Evolutionary conservation across 2,797 vertebrate genomes (phyloP), one percentile per base, ranked within the genome.

Genomic region (Ictinia mississippiensis): DNA sequence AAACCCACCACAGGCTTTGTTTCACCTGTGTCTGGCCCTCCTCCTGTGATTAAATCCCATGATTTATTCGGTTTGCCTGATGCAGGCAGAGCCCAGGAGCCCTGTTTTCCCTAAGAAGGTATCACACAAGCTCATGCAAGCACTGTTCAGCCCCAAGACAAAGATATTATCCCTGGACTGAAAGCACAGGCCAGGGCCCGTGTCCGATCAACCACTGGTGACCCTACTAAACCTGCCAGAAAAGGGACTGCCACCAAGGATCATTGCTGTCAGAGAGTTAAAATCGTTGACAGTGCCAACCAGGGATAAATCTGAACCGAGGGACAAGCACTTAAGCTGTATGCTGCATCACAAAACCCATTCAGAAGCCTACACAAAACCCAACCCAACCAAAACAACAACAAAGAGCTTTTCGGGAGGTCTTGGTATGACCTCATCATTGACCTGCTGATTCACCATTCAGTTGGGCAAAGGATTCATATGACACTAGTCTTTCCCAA

Each of bases 401-500:
- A 87, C n/a, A 77, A 94, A 87, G 70, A 87, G 49, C 56, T 91
- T 92, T 90, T 93, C 0, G 0, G 66, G 73, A 88, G 85, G 58
- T 84, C 73, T 87, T 92, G 68, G 21, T 89, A 87, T 91, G 89
- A 95, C 89, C 85, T 93, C 94, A 91, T 87, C 56, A 65, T 18
- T 91, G 90, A 91, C 87, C 87, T 88, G 63, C 93, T 89, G 94
- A 93, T 93, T 95, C 84, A 94, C 66, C 77, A 56, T 70, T 88
- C 91, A 91, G 89, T 21, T 83, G 75, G 71, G 89, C 77, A 77
- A 82, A 91, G 67, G 63, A 74, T 89, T 89, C 75, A 59, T 83
- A 81, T 10, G 59, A 91, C 87, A 92, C 58, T 40, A 85, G 75
- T 77, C 89, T 75, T 79, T 85, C 83, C 68, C 75, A 92, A 47